A percentile compares a stretch with the other conserved stretches of the same genome.
phyloP scores from a whole-genome alignment of 2,888 invertebrate species.

The Leptinotarsa peninsularis region DNA sequence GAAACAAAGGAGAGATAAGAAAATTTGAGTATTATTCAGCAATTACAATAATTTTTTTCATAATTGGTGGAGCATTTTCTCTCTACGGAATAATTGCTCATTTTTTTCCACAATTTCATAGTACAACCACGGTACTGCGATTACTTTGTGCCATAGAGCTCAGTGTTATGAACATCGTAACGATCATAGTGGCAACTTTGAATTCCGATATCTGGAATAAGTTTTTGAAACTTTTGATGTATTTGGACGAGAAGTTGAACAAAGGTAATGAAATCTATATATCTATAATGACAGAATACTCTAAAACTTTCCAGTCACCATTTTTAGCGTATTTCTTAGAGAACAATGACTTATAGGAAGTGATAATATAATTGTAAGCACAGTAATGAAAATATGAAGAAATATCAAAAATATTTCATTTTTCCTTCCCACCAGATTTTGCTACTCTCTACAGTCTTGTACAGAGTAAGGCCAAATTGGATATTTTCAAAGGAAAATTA shows the following conservation, averaged over 20 bases:
- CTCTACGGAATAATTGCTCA: slow-evolving; percentile 32
- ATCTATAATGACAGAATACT: background rate
- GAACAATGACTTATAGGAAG: too few relatives aligned
- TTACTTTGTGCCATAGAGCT: slow-evolving; percentile 28
- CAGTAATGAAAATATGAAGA: too few relatives aligned
- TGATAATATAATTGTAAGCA: too few relatives aligned
- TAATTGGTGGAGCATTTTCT: slow-evolving; percentile 25
- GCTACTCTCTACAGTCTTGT: too few relatives aligned
- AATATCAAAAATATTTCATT: too few relatives aligned
- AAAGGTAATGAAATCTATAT: slow-evolving; percentile 7
- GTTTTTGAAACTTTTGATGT: slow-evolving; percentile 37
- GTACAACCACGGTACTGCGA: slow-evolving; percentile 28
- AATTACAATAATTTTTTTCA: slow-evolving; percentile 24
- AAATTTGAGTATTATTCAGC: slow-evolving; percentile 33
- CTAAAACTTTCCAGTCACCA: too few relatives aligned
- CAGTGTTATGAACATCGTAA: slow-evolving; percentile 27
- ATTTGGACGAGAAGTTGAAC: slow-evolving; percentile 38
- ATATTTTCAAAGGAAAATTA: too few relatives aligned
- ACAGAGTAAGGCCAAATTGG: too few relatives aligned
- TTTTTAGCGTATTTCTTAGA: too few relatives aligned
- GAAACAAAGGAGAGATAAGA: slow-evolving; percentile 25
- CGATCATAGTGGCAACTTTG: slow-evolving; percentile 35
- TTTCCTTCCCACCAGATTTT: too few relatives aligned
- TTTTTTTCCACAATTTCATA: slow-evolving; percentile 28
- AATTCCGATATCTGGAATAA: slow-evolving; percentile 39